These are phyloP conservation scores for Yasuhikotakia modesta DNA, from an alignment of 2,797 vertebrate species.

Conservation along the genomic window DNA sequence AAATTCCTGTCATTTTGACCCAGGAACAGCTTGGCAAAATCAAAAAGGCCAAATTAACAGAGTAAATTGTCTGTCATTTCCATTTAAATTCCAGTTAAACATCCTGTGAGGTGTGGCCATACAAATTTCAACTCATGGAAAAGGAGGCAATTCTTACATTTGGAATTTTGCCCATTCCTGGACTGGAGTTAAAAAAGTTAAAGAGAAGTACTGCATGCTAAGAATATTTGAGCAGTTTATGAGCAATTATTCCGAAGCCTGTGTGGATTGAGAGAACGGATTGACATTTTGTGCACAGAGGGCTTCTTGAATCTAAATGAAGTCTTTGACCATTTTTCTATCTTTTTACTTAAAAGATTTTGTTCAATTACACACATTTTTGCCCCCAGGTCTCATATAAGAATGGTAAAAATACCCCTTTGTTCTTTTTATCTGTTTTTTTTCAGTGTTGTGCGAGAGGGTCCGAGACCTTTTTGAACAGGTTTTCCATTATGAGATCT, in stretches of 20 bases:
- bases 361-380: slow-evolving; percentile 16
- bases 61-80: neutral
- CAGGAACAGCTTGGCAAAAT: no score
- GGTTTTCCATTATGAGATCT: slow-evolving; percentile 16
- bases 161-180: slow-evolving; percentile 4
- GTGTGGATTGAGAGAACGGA: slow-evolving; percentile 36
- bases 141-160: neutral
- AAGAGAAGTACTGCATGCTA: slow-evolving; percentile 9
- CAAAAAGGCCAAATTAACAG: no score
- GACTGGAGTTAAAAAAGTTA: neutral
- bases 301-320: slow-evolving; percentile 44
- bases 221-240: slow-evolving; percentile 28
- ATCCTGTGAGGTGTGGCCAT: neutral
- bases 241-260: slow-evolving; percentile 34
- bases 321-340: slow-evolving; percentile 23
- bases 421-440: slow-evolving; percentile 10
- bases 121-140: neutral
- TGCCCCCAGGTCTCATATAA: neutral
- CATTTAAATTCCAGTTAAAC: neutral
- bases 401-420: neutral
- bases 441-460: neutral
- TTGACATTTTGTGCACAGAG: slow-evolving; percentile 23
- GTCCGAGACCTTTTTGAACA: neutral
- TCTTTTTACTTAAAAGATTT: neutral
- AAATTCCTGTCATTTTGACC: no score